Conservation (phyloP, 2,797 vertebrate species). For the Amblyopsis hoosieri region DNA sequence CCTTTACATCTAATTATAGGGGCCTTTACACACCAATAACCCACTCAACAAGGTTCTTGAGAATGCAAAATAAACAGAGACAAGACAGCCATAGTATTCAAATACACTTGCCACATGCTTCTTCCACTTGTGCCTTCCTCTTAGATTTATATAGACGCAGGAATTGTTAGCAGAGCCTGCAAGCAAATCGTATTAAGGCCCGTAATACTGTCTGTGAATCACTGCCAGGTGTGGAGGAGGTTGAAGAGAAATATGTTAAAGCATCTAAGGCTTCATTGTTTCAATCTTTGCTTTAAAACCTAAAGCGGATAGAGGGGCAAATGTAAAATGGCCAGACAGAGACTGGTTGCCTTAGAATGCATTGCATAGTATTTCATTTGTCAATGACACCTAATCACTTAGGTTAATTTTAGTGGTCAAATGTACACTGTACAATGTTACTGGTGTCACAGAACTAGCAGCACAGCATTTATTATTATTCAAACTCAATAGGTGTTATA, state of each 20-base stretch:
- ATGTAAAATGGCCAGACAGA: too few relatives aligned
- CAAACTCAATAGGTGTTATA: slow-evolving; percentile 6
- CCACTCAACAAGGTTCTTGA: slow-evolving; percentile 37
- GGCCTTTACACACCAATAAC: slow-evolving; percentile 42
- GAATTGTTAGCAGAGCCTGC: slow-evolving; percentile 29
- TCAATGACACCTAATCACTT: too few relatives aligned
- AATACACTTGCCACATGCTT: slow-evolving; percentile 36
- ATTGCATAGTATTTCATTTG: too few relatives aligned
- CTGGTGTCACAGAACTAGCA: too few relatives aligned
- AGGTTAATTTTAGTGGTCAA: too few relatives aligned
- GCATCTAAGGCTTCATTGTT: not conserved
- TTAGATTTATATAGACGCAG: slow-evolving; percentile 18
- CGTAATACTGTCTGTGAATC: slow-evolving; percentile 22
- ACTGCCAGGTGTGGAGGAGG: slow-evolving; percentile 13
- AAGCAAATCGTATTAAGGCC: slow-evolving; percentile 27
- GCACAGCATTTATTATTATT: too few relatives aligned
- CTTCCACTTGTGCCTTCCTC: slow-evolving; percentile 31
- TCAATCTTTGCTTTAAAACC: too few relatives aligned
- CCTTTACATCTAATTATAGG: slow-evolving; percentile 63
- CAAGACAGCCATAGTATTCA: slow-evolving; percentile 35
- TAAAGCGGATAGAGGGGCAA: too few relatives aligned
- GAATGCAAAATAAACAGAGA: slow-evolving; percentile 45
- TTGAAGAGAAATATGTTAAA: slow-evolving; percentile 18
- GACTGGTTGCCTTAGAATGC: too few relatives aligned
- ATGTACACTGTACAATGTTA: too few relatives aligned